Base-by-base conservation (phyloP, 2,797 vertebrate species). In the Lepilemur septentrionalis region DNA sequence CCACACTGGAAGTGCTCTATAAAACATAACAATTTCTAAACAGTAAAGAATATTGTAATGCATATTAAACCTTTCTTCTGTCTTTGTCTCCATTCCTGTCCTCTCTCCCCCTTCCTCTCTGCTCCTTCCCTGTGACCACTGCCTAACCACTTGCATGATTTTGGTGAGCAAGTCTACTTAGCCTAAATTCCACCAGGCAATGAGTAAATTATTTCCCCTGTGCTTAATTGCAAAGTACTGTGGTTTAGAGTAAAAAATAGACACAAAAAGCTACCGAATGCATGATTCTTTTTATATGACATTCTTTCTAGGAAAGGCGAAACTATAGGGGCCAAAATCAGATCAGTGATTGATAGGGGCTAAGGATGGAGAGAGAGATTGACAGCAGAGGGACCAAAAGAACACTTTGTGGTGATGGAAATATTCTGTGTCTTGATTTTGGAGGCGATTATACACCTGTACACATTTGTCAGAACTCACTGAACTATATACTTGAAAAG, bases 171-270 rank as follows among this genome's bases (percentile, higher is more conserved):
- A 67, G 78, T 35, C 76, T 59, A 46, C 50, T 93, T 82, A 91
- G 87, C 50, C 69, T 93, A 70, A 92, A 95, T 95, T 95, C 85
- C 88, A 75, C 46, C 82, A 84, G 82, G 55, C 48, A 75, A 79
- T 50, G 43, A 87, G n/a, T 73, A 84, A 95, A 93, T 59, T 52
- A 67, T 82, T 88, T 92, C 69, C 82, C 48, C 50, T 52, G 63
- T 50, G 50, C 82, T 95, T 95, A 88, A 96, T 85, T 89, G 67
- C 61, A 88, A 92, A 94, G 63, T 43, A 38, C 88, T 63, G 48
- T 79, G 61, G n/a, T 85, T 65, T 52, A 93, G 72, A 84, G n/a
- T 93, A 69, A 97, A 97, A 97, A 95, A 92, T 14, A 96, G 67
- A 72, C 32, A 69, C 70, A 92, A 83, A 91, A 76, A 73, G 15